Conservation (phyloP, 2,113 vertebrate species). For the Ardeotis arabs region DNA sequence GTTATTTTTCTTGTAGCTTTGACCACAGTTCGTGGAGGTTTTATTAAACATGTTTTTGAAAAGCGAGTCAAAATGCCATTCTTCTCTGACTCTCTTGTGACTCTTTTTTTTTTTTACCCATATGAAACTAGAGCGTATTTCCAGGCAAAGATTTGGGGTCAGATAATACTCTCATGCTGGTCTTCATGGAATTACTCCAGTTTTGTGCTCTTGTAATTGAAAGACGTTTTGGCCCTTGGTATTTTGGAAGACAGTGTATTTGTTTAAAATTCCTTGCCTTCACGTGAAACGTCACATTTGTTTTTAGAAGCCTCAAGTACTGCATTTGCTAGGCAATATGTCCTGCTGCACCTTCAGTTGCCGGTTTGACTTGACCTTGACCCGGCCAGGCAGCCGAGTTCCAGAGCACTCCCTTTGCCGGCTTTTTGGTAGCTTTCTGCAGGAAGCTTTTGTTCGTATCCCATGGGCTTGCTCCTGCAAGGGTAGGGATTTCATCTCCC, state of each 20-base stretch:
- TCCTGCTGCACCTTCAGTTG: neutral
- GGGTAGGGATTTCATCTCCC: neutral
- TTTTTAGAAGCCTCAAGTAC: neutral
- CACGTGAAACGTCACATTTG: neutral
- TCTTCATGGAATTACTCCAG: constrained; percentile 13
- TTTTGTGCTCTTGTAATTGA: neutral
- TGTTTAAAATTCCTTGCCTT: neutral
- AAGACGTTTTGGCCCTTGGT: neutral
- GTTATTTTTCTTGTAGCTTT: constrained; percentile 65
- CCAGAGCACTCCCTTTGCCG: neutral
- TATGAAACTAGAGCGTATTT: constrained; percentile 30
- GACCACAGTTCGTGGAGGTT: constrained; percentile 49
- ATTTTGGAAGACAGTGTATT: neutral
- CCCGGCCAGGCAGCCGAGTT: neutral
- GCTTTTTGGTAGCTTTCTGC: neutral
- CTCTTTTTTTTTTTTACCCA: neutral
- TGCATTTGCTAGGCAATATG: neutral
- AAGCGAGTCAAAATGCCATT: constrained; percentile 57
- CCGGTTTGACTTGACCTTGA: neutral
- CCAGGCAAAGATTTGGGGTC: constrained; percentile 29
- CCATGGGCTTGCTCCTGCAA: neutral
- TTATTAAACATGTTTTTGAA: constrained; percentile 64
- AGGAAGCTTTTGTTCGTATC: neutral
- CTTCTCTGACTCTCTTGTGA: constrained; percentile 33
- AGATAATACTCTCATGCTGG: constrained; percentile 37